These are phyloP conservation scores for Gymnocephalus cernua DNA, from an alignment of 2,113 vertebrate genomes.

Conservation along the genomic window DNA sequence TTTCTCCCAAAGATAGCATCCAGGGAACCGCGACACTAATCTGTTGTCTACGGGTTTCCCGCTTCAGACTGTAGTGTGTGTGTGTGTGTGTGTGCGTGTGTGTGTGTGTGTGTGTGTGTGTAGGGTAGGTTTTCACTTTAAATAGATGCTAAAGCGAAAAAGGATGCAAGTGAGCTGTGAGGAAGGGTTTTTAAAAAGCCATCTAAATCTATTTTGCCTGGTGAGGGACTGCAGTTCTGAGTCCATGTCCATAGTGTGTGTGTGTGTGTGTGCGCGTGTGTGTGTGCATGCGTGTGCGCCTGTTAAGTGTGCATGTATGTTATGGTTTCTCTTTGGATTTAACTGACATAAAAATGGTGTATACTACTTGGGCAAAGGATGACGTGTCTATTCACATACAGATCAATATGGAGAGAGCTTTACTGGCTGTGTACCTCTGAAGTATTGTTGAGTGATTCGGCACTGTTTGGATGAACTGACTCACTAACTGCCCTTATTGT, in stretches of 20 bases:
- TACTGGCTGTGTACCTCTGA: slow-evolving; percentile 40
- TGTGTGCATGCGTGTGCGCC: neutral
- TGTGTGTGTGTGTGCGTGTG: neutral
- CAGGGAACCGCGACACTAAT: slow-evolving; percentile 58
- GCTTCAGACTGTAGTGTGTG: slow-evolving; percentile 11
- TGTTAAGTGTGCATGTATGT: slow-evolving; percentile 33
- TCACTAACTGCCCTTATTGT: slow-evolving; percentile 47
- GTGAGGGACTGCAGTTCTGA: slow-evolving; percentile 60
- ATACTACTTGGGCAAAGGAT: slow-evolving; percentile 70
- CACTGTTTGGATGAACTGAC: slow-evolving; percentile 41
- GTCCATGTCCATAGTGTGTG: slow-evolving; percentile 30
- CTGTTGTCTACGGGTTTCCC: slow-evolving; percentile 33
- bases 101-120: neutral
- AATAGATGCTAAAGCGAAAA: slow-evolving; percentile 52
- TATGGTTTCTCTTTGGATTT: slow-evolving; percentile 59
- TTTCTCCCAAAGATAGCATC: slow-evolving; percentile 54
- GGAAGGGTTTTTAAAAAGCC: slow-evolving; percentile 69
- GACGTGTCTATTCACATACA: slow-evolving; percentile 29
- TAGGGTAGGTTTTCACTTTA: slow-evolving; percentile 49
- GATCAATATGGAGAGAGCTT: slow-evolving; percentile 42
- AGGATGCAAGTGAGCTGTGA: slow-evolving; percentile 40
- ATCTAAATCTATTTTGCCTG: slow-evolving; percentile 76
- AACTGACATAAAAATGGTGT: slow-evolving; percentile 65
- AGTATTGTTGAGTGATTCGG: slow-evolving; percentile 55
- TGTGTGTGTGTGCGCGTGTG: slow-evolving; percentile 14